Base-by-base conservation (phyloP, 2,113 vertebrate genomes). In the Oncorhynchus tshawytscha region DNA sequence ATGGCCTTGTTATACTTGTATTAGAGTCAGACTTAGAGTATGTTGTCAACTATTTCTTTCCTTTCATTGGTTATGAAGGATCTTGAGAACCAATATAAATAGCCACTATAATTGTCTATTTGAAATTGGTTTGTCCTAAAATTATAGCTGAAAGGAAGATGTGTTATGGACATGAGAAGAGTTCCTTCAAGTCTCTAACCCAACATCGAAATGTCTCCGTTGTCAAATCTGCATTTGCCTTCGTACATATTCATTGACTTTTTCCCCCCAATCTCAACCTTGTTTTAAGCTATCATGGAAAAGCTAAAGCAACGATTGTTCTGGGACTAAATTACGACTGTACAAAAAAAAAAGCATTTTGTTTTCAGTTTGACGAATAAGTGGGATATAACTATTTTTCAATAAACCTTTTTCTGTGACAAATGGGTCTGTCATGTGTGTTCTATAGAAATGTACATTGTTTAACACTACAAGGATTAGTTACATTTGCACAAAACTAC, bases 351-450 rank as follows among this genome's bases (percentile, higher is more conserved):
- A 27, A 2, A 77, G 64, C 5, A 20, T 67, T 66, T 78, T 84
- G 69, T 84, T 86, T 83, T 81, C 78, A 76, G 83, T 81, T 83
- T 72, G 83, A 89, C 45, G 67, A 92, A 91, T 93, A 92, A 87
- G 90, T 90, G 96, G 95, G 95, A 93, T 91, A 96, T 92, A 94
- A 95, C 92, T 98, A 97, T 99, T 99, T 99, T 98, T 96, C 94
- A 98, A 97, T 98, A 98, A 99, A 98, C 87, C 90, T 88, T 81
- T 92, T 93, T 92, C 87, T 95, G 96, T 98, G 96, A 94, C 87
- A 87, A 88, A 87, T 79, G 83, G 85, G 83, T 89, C 73, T 60
- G 73, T 39, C 66, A 82, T 31, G 78, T 62, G 84, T 70, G 34
- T 69, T 75, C 54, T 81, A 73, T 82, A 79, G 82, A 77, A 84